phyloP scores from a whole-genome alignment of 2,888 invertebrate species.

The Diarsia mendica region DNA sequence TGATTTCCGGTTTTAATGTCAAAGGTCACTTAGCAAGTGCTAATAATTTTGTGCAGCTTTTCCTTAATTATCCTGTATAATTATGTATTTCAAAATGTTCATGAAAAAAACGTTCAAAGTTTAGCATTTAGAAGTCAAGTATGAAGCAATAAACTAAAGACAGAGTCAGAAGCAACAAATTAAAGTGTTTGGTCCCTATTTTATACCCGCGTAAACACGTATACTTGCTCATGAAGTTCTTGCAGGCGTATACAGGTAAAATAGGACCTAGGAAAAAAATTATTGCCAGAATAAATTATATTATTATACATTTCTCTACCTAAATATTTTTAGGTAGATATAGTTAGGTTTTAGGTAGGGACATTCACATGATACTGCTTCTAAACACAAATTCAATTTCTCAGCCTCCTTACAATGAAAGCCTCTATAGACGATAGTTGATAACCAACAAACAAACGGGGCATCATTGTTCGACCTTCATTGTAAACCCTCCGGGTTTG shows the following conservation, averaged over 20 bases:
- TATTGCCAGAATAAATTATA: not conserved
- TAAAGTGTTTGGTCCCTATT: not conserved
- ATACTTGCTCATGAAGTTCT: slow-evolving; percentile 10
- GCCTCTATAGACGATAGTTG: slow-evolving; percentile 45
- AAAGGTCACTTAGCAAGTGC: not conserved
- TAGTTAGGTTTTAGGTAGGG: no score
- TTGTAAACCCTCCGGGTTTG: slow-evolving; percentile 57
- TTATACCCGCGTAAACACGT: not conserved
- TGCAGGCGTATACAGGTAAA: slow-evolving; percentile 1
- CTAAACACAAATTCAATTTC: slow-evolving; percentile 47
- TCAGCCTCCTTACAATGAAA: slow-evolving; percentile 35
- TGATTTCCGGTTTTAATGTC: not conserved
- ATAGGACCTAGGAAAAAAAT: not conserved
- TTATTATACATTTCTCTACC: not conserved
- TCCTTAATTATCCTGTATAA: no score
- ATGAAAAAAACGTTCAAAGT: not conserved
- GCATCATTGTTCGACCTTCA: slow-evolving; percentile 64
- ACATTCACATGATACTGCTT: not conserved
- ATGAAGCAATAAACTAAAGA: no score
- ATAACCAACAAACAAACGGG: slow-evolving; percentile 46
- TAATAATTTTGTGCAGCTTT: no score
- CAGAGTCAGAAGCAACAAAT: not conserved
- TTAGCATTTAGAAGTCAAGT: not conserved
- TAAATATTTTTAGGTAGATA: not conserved
- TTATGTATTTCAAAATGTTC: no score